These are phyloP conservation scores for Pseudomyrmex sp. DNA, from an alignment of 1,140 invertebrate genomes.

Conservation along the genomic window DNA sequence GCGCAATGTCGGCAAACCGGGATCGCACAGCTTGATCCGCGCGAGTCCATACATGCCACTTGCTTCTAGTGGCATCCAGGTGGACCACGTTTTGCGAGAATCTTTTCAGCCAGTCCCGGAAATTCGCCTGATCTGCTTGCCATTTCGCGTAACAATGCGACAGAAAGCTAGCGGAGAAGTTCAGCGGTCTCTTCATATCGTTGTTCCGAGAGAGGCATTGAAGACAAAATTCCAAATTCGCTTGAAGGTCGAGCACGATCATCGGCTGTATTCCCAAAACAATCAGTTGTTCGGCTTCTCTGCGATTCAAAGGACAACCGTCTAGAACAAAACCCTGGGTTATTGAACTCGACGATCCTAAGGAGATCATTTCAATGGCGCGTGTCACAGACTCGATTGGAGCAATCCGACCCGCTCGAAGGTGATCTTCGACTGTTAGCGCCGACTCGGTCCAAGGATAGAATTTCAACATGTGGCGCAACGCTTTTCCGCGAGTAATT, in stretches of 20 bases:
- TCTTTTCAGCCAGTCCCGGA: constrained; percentile 84
- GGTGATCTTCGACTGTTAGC: constrained; percentile 74
- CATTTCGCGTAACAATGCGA: constrained; percentile 82
- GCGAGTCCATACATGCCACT: constrained; percentile 84
- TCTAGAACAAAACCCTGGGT: constrained; percentile 86
- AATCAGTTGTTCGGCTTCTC: constrained; percentile 83
- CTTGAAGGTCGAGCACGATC: constrained; percentile 85
- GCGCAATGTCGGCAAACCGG: constrained; percentile 51
- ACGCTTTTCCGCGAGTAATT: constrained; percentile 84
- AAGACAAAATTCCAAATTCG: constrained; percentile 76
- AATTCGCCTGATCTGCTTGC: constrained; percentile 73
- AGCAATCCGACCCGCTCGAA: constrained; percentile 81
- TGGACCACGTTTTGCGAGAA: constrained; percentile 85
- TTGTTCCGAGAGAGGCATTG: constrained; percentile 81
- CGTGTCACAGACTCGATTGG: constrained; percentile 77
- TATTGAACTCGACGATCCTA: constrained; percentile 79
- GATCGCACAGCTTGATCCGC: constrained; percentile 77
- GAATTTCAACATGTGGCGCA: constrained; percentile 84
- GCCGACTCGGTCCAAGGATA: constrained; percentile 84
- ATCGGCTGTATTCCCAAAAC: constrained; percentile 85
- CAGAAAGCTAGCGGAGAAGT: constrained; percentile 83
- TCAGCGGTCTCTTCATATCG: constrained; percentile 71
- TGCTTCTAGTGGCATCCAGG: constrained; percentile 81
- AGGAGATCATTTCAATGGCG: constrained; percentile 83
- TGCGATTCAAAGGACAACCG: constrained; percentile 85